Evolutionary conservation across 2,888 invertebrate species (phyloP).

Genomic region (Acanthosoma haemorrhoidale): DNA sequence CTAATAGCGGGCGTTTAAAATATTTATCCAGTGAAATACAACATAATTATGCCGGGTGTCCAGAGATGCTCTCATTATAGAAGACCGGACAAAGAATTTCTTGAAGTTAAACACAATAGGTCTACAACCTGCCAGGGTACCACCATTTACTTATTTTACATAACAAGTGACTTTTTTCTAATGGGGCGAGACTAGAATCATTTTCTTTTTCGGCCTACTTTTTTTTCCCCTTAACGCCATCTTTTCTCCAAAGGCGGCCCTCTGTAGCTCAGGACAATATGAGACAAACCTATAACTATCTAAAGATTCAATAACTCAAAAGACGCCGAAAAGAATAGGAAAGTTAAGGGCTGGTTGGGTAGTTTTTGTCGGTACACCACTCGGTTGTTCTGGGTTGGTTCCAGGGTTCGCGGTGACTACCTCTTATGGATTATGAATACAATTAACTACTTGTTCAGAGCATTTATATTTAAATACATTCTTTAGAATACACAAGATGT

Average conservation of each 20-base stretch:
- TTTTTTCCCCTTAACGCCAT: neutral
- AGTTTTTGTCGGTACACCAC: too few species aligned
- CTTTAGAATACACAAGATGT: too few species aligned
- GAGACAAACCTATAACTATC: neutral
- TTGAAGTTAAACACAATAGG: neutral
- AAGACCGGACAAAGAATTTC: too few species aligned
- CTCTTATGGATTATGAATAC: too few species aligned
- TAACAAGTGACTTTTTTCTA: conserved; percentile 24
- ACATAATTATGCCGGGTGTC: neutral
- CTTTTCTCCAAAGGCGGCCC: neutral
- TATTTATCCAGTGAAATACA: conserved; percentile 3
- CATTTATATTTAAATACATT: too few species aligned
- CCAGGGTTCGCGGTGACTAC: too few species aligned
- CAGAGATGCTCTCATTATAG: neutral
- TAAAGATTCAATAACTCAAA: neutral
- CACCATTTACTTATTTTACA: conserved; percentile 12
- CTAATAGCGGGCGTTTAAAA: neutral
- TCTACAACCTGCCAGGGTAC: neutral
- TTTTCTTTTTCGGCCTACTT: neutral
- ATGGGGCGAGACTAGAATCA: neutral
- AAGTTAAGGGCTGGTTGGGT: too few species aligned
- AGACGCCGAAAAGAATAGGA: neutral
- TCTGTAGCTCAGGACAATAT: neutral
- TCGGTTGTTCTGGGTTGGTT: too few species aligned
- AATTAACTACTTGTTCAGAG: too few species aligned